Conservation (phyloP, 2,888 invertebrate genomes). For the Escarpia spicata region DNA sequence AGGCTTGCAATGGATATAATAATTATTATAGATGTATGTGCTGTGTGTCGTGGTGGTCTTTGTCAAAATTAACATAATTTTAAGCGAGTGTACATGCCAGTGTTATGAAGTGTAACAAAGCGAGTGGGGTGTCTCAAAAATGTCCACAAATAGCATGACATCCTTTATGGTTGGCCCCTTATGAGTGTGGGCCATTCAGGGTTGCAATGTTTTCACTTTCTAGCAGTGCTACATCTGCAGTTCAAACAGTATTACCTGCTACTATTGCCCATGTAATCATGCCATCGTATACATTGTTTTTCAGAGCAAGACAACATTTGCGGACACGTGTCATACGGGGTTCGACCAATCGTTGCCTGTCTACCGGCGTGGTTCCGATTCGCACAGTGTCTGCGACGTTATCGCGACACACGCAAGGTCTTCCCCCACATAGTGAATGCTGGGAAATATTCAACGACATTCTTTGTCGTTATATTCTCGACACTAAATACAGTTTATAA, state of each 20-base stretch:
- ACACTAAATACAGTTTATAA: slow-evolving; percentile 71
- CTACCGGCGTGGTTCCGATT: slow-evolving; percentile 98
- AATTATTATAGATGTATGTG: too few relatives aligned
- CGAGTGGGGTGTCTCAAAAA: too few relatives aligned
- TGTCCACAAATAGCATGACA: too few relatives aligned
- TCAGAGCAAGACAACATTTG: slow-evolving; percentile 41
- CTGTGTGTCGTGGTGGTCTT: too few relatives aligned
- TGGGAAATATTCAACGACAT: slow-evolving; percentile 96
- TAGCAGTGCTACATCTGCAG: not conserved
- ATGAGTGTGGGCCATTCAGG: too few relatives aligned
- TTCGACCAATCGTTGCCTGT: slow-evolving; percentile 87
- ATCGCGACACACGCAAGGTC: slow-evolving; percentile 81
- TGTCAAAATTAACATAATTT: too few relatives aligned
- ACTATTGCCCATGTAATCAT: not conserved
- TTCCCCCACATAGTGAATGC: slow-evolving; percentile 95
- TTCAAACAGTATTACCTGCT: not conserved
- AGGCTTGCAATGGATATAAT: too few relatives aligned
- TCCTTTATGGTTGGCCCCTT: too few relatives aligned
- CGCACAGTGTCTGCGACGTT: slow-evolving; percentile 94
- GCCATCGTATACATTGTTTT: not conserved
- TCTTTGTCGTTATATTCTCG: slow-evolving; percentile 87
- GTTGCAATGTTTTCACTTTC: not conserved
- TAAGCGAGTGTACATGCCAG: too few relatives aligned
- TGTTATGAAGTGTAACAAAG: too few relatives aligned
- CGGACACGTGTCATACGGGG: slow-evolving; percentile 70